These are phyloP conservation scores for Embidobia sp. DNA, from an alignment of 2,888 invertebrate genomes.

Conservation along the genomic window DNA sequence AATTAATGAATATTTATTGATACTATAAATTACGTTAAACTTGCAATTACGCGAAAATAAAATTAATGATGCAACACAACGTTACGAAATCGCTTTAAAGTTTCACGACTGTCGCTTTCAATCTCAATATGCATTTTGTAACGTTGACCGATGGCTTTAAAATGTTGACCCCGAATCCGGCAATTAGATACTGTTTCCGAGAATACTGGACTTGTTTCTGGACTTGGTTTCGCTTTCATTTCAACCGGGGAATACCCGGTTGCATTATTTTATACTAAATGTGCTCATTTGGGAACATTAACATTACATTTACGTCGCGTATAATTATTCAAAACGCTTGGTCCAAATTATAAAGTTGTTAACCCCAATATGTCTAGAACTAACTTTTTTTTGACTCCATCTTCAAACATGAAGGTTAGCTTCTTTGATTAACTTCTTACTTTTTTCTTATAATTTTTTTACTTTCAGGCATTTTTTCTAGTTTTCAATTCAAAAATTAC, in stretches of 20 bases:
- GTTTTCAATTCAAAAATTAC: too few species aligned
- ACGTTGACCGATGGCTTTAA: background rate
- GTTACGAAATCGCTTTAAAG: conserved; percentile 35
- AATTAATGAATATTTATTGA: conserved; percentile 40
- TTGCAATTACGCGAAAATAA: conserved; percentile 39
- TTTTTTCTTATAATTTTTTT: background rate
- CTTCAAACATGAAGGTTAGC: conserved; percentile 13
- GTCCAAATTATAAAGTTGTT: conserved; percentile 18
- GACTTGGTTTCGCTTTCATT: too few species aligned
- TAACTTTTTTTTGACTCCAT: background rate
- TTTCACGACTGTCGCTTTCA: conserved; percentile 44
- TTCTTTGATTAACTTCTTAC: conserved; percentile 2
- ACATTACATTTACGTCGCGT: background rate
- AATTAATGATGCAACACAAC: conserved; percentile 50
- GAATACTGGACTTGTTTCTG: background rate
- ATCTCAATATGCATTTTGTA: conserved; percentile 8
- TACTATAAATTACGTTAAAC: conserved; percentile 30
- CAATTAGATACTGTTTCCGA: background rate
- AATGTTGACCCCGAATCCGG: background rate
- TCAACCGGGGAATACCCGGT: too few species aligned
- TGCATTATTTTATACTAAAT: too few species aligned
- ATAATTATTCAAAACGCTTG: conserved; percentile 14
- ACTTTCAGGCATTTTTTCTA: too few species aligned
- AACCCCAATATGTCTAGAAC: conserved; percentile 17
- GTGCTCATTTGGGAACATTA: too few species aligned